Base-by-base conservation (phyloP, 2,797 vertebrate genomes). In the Bovichtus diacanthus region DNA sequence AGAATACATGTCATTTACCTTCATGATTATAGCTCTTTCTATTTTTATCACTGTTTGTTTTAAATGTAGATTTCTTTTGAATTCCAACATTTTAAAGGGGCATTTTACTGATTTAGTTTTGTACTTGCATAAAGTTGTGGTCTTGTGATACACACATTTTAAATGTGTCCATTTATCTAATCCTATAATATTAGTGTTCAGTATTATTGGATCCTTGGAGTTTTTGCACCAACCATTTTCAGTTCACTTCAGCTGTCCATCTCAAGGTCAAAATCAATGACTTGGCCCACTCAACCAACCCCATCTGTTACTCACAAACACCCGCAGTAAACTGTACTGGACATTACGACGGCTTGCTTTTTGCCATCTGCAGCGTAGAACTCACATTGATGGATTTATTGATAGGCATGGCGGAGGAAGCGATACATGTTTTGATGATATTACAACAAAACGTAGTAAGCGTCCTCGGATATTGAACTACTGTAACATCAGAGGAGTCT, bases 231-330 rank as follows among this genome's bases (percentile, higher is more conserved):
- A 31, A 55, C 38, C 41, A 60, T 51, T 65, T n/a, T 83, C 36
- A 49, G 29, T 73, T 83, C 41, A 43, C 41, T 78, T 86, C 62
- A 81, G 44, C 72, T 64, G 74, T 82, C 71, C 75, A 66, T 41
- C 55, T 85, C 84, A 92, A 92, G 91, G 92, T 93, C 91, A 90
- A 90, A n/a, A 93, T 92, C 91, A 90, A 92, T 90, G 90, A 69
- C 89, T 82, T 83, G 84, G 88, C 81, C 85, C 49, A 47, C 61
- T 80, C 74, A 36, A 36, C 56, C 55, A 50, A 53, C 55, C 74
- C 92, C 91, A 94, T 94, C 90, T 94, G 91, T 91, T 78, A 81
- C 84, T 80, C 76, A 46, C 58, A 56, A 25, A 68, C 62, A 65
- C 51, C 51, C 21, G 12, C 47, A 59, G 46, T 72, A 59, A 67